Conservation (phyloP, 2,888 invertebrate genomes). For the Rhimphoctona megacephalus region DNA sequence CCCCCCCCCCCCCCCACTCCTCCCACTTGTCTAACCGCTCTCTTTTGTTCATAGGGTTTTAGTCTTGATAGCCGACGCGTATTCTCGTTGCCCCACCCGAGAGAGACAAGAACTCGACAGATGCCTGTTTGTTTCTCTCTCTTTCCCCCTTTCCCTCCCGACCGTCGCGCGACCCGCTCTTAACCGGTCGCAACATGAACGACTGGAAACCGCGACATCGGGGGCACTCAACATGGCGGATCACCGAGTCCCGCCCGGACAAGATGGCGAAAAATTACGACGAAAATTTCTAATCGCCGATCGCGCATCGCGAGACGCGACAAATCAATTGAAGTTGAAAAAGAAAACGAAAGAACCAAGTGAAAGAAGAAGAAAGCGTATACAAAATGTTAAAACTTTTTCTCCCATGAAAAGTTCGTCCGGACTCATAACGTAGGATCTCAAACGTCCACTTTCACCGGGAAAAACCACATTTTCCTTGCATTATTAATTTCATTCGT, state of each 20-base stretch:
- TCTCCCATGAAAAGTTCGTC: conserved; percentile 60
- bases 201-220: conserved; percentile 77
- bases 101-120: conserved; percentile 62
- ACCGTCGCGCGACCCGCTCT: conserved; percentile 59
- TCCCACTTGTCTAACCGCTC: neutral
- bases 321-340: neutral
- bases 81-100: conserved; percentile 62
- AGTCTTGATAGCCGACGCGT: conserved; percentile 56
- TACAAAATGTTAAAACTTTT: conserved; percentile 14
- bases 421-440: conserved; percentile 72
- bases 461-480: conserved; percentile 42
- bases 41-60: conserved; percentile 33
- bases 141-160: conserved; percentile 57
- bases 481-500: neutral
- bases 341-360: neutral
- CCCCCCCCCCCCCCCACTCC: neutral
- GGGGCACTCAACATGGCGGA: conserved; percentile 82
- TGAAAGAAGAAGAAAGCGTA: conserved; percentile 13
- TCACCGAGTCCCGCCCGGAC: conserved; percentile 79
- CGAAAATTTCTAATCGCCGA: conserved; percentile 24
- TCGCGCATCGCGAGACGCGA: neutral
- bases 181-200: conserved; percentile 57
- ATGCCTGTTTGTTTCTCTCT: conserved; percentile 61
- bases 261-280: conserved; percentile 81
- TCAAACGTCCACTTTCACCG: conserved; percentile 73